Conservation (phyloP, 2,113 vertebrate species). For the Aramus guarauna region DNA sequence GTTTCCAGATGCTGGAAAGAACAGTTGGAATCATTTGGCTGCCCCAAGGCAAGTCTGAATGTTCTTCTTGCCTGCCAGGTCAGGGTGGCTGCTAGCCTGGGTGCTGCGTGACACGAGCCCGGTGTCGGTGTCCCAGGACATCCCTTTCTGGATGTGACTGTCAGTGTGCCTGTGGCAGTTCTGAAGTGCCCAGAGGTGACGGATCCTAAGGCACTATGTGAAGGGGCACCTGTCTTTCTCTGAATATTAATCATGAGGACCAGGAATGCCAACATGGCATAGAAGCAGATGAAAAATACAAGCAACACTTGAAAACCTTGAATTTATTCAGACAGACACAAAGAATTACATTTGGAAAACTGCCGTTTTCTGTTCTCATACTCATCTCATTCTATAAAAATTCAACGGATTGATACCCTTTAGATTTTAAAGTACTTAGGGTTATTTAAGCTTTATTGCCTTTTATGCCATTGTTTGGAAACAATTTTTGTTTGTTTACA, state of each 20-base stretch:
- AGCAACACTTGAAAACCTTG: background rate
- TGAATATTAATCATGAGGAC: background rate
- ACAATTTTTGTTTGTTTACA: slow-evolving; percentile 9
- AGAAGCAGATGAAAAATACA: background rate
- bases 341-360: background rate
- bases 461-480: background rate
- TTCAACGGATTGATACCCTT: background rate
- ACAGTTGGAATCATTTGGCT: background rate
- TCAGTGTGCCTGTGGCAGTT: background rate
- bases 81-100: background rate
- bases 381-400: background rate
- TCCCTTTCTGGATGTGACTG: background rate
- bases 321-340: background rate
- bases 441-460: background rate
- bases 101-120: background rate
- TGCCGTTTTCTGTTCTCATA: background rate
- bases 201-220: background rate
- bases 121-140: background rate
- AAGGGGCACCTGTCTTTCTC: background rate
- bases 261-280: background rate
- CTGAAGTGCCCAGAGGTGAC: background rate
- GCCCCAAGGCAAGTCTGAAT: background rate
- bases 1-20: background rate
- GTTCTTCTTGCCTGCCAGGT: background rate
- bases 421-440: background rate